Evolutionary conservation across 1,140 invertebrate genomes (phyloP), one percentile per base, ranked within the genome.

Genomic region (Pachypeltis micranthus): DNA sequence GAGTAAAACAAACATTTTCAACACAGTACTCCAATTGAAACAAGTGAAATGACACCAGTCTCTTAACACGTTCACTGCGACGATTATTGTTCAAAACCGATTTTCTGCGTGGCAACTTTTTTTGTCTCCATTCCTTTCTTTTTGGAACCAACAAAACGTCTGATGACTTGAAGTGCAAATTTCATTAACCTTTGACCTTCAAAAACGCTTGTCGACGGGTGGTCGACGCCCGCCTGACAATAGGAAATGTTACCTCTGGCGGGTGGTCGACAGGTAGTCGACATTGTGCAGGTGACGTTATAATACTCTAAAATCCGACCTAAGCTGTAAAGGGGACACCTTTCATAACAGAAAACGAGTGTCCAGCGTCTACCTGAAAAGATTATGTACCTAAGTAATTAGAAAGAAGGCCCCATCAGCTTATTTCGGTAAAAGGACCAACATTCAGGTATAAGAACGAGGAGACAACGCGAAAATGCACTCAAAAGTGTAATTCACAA

Each of bases 181-280:
- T 51, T 51, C 47, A 51, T 51, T 51, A 51, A 51, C 47, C 47
- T 51, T 51, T 51, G 47, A 51, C 47, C 47, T 10, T 51, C 12
- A 51, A 51, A 51, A 51, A 51, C 47, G 47, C 23, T 51, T 51
- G 47, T 51, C 47, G 47, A 51, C 47, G 47, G 47, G 47, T 51
- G 47, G 47, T 51, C 47, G 47, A 51, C 47, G 47, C 47, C 47
- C 47, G 47, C 47, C 47, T 51, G 47, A 21, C 4, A 10, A 51
- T 51, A 51, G 47, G 47, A 51, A 51, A 51, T 51, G 12, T 51
- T 51, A 51, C 47, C 47, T 51, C 47, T 51, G 47, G 47, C 47
- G 47, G 47, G 47, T 51, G 47, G 47, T 51, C 47, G 47, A 51
- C 47, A 51, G 19, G 47, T 51, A 10, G 47, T 51, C 47, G 47